Conservation (phyloP, 2,797 vertebrate species). For the Tragopan temminckii region DNA sequence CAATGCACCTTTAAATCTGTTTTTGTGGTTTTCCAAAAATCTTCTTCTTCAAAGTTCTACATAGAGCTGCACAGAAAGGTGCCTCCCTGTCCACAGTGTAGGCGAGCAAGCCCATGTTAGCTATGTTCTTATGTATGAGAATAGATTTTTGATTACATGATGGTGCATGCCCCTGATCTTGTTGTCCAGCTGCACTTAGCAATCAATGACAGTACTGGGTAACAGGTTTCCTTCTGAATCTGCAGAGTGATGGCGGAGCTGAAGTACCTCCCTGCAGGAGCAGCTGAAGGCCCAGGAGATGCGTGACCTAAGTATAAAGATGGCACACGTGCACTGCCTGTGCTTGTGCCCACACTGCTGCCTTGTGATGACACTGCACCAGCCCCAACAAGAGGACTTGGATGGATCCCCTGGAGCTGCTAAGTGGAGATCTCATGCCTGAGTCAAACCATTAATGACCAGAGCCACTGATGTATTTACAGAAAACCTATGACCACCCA, state of each 20-base stretch:
- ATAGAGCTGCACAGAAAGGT: neutral
- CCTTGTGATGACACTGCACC: neutral
- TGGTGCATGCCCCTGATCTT: neutral
- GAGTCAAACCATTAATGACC: neutral
- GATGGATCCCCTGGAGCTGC: neutral
- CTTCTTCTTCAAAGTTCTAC: neutral
- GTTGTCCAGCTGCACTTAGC: neutral
- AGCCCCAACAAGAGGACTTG: neutral
- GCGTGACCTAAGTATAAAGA: rapidly evolving
- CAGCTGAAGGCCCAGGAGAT: rapidly evolving
- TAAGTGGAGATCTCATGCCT: neutral
- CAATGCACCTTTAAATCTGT: neutral
- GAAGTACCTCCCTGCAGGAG: rapidly evolving
- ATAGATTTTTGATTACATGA: neutral
- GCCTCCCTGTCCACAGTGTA: neutral
- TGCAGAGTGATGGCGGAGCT: rapidly evolving
- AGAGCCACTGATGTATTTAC: neutral
- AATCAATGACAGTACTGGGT: neutral
- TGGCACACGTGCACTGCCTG: rapidly evolving
- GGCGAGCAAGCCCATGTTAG: neutral
- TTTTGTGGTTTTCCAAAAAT: neutral
- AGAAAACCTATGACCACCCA: neutral
- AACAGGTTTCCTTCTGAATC: neutral
- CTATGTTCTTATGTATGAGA: rapidly evolving
- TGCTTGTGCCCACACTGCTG: rapidly evolving